phyloP scores from a whole-genome alignment of 1,140 invertebrate species.

The Brachionus asplanchnoidis region DNA sequence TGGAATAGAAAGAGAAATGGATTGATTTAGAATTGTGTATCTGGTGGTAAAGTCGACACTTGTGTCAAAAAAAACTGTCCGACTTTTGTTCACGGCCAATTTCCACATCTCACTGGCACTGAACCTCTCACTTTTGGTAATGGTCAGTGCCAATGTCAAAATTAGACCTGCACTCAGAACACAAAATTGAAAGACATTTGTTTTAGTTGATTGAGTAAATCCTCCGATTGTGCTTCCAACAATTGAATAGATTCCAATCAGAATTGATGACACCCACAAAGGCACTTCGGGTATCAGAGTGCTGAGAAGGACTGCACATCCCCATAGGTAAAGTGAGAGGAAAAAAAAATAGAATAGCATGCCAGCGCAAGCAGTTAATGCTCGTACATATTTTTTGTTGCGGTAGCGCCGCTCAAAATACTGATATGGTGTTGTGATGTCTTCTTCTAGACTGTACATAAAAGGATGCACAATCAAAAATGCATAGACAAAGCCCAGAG shows the following conservation, averaged over 20 bases:
- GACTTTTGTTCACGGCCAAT: neutral
- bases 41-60: slow-evolving; percentile 1
- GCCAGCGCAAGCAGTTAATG: neutral
- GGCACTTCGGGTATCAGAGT: slow-evolving; percentile 9
- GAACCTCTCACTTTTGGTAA: neutral
- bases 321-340: slow-evolving; percentile 10
- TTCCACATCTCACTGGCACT: neutral
- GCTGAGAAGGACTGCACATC: neutral
- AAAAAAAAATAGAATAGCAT: slow-evolving; percentile 33
- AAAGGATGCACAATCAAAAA: slow-evolving; percentile 19
- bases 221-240: neutral
- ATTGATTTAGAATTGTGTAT: slow-evolving; percentile 26
- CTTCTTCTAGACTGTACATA: neutral
- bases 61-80: neutral
- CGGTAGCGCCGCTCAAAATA: slow-evolving; percentile 4
- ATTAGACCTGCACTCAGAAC: neutral
- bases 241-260: slow-evolving; percentile 2
- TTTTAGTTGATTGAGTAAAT: slow-evolving; percentile 19
- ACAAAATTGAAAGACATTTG: slow-evolving; percentile 12
- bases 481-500: slow-evolving; percentile 8
- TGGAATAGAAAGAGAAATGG: slow-evolving; percentile 3
- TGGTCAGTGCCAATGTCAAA: neutral
- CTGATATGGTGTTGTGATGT: slow-evolving; percentile 26
- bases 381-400: slow-evolving; percentile 4
- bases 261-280: neutral